phyloP scores from a whole-genome alignment of 2,888 invertebrate species.

The Bellardia bayeri region DNA sequence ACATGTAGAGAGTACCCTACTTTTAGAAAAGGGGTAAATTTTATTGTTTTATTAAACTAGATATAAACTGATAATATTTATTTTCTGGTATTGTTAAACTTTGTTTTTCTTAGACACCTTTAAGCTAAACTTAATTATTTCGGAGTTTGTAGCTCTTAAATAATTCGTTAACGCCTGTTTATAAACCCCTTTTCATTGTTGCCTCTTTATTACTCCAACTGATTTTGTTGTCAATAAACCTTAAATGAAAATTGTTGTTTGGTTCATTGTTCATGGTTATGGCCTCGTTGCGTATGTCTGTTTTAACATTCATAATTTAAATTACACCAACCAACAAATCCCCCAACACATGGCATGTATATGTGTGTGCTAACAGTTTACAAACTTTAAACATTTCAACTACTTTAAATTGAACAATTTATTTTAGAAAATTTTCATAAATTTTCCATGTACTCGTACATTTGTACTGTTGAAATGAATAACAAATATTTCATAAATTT shows the following conservation, averaged over 20 bases:
- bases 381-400: neutral
- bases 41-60: too few relatives aligned
- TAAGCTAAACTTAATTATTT: neutral
- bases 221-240: constrained; percentile 28
- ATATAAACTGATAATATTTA: too few relatives aligned
- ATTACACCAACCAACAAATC: constrained; percentile 25
- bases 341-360: neutral
- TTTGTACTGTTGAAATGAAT: too few relatives aligned
- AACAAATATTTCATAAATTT: neutral
- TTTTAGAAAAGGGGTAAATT: too few relatives aligned
- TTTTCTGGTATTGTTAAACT: too few relatives aligned
- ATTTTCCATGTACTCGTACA: neutral
- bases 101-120: neutral
- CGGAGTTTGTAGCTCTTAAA: neutral
- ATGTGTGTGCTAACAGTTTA: neutral
- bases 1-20: neutral
- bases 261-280: neutral
- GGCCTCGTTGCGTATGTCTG: neutral
- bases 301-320: constrained; percentile 3
- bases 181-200: constrained; percentile 1
- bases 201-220: constrained; percentile 1
- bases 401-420: neutral
- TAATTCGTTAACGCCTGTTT: neutral
- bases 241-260: neutral
- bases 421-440: neutral